phyloP scores from a whole-genome alignment of 2,113 vertebrate species.

The Protomyctophum bolini region DNA sequence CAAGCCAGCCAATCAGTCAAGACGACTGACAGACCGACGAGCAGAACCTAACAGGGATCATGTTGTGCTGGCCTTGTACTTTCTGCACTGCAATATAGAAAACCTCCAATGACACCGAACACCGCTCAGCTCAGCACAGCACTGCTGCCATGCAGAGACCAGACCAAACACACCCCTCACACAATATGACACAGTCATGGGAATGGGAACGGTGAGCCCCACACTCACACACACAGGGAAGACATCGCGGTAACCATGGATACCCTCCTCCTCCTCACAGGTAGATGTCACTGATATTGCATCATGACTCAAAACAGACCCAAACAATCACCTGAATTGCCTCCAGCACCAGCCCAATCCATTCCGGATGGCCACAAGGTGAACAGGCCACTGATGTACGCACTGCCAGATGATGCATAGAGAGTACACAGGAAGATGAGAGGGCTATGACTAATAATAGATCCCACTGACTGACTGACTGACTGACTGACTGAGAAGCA shows the following conservation, averaged over 20 bases:
- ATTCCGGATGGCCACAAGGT: constrained; percentile 2
- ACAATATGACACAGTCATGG: constrained; percentile 28
- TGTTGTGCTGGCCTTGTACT: constrained; percentile 62
- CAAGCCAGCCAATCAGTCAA: too few species aligned
- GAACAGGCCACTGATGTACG: constrained; percentile 29
- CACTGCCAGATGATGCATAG: background rate
- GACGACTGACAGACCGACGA: too few species aligned
- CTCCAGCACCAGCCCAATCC: constrained; percentile 6
- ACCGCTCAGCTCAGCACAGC: constrained; percentile 14
- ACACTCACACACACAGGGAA: constrained; percentile 34
- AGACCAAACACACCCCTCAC: background rate
- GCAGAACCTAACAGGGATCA: constrained; percentile 31
- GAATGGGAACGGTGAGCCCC: constrained; percentile 41
- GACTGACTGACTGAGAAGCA: constrained; percentile 12
- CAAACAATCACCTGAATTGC: constrained; percentile 27
- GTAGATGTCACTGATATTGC: constrained; percentile 62
- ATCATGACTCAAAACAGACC: constrained; percentile 49
- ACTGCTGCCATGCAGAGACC: background rate
- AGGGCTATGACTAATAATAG: constrained; percentile 56
- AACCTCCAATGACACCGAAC: constrained; percentile 50
- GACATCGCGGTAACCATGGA: constrained; percentile 71
- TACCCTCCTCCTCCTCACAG: constrained; percentile 56
- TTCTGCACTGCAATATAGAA: constrained; percentile 44
- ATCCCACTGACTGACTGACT: constrained; percentile 22
- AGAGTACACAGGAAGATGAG: constrained; percentile 13